phyloP scores from a whole-genome alignment of 2,888 invertebrate species.

The Acanthacorydalis orientalis region DNA sequence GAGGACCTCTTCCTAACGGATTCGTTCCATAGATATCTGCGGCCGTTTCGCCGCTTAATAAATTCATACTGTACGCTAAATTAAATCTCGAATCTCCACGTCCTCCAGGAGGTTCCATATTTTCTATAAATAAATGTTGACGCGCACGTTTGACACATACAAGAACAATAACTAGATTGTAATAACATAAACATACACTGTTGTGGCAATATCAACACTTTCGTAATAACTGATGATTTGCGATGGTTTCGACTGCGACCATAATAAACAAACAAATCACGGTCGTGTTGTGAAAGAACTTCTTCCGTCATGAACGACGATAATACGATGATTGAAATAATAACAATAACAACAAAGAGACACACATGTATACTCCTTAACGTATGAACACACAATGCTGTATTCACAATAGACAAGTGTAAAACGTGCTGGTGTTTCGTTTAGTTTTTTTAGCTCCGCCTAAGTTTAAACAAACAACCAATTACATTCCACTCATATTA shows the following conservation, averaged over 20 bases:
- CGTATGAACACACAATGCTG: slow-evolving; percentile 3
- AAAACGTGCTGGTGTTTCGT: not conserved
- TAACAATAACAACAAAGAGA: no score
- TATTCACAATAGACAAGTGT: not conserved
- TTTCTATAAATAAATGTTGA: not conserved
- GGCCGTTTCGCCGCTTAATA: slow-evolving; percentile 60
- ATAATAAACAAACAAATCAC: not conserved
- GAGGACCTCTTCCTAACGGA: slow-evolving; percentile 36
- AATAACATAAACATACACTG: slow-evolving; percentile 1
- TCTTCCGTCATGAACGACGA: not conserved
- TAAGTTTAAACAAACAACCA: not conserved
- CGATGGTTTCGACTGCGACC: no score
- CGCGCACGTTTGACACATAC: slow-evolving; percentile 4
- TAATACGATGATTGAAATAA: not conserved
- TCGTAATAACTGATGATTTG: not conserved
- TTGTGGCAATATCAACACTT: slow-evolving; percentile 8
- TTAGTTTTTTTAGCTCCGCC: not conserved
- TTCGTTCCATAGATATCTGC: slow-evolving; percentile 57
- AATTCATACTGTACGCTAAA: slow-evolving; percentile 73
- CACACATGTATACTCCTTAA: not conserved
- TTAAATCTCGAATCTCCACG: slow-evolving; percentile 79
- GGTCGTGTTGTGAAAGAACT: not conserved
- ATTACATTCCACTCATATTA: not conserved
- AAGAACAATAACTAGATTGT: slow-evolving; percentile 5
- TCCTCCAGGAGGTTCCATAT: slow-evolving; percentile 77